Evolutionary conservation across 53 echinoderm and acorn worm species (phyloP).

Genomic region (Stichopus horrens): DNA sequence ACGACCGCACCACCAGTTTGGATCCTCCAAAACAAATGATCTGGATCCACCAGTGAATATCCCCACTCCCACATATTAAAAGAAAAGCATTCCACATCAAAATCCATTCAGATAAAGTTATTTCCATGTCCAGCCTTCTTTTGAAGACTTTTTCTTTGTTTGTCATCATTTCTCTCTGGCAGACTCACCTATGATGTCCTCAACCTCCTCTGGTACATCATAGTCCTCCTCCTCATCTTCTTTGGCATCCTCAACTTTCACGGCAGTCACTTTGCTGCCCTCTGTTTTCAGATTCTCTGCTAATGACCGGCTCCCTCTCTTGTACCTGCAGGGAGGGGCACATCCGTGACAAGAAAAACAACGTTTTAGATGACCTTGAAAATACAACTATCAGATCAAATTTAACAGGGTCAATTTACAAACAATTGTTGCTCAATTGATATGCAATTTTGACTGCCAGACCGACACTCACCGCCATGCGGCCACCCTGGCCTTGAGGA

Average conservation of each 20-base stretch:
- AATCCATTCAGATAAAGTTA: too few species aligned
- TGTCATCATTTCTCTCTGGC: background rate
- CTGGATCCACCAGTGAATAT: too few species aligned
- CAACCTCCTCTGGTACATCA: slow-evolving; percentile 95
- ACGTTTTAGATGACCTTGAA: background rate
- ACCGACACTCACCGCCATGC: slow-evolving; percentile 72
- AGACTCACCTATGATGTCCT: slow-evolving; percentile 79
- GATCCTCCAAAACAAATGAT: too few species aligned
- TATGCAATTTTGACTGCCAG: background rate
- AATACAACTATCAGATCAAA: too few species aligned
- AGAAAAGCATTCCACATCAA: too few species aligned
- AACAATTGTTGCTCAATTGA: background rate
- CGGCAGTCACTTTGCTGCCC: slow-evolving; percentile 8
- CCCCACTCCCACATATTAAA: too few species aligned
- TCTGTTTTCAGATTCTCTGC: slow-evolving; percentile 72
- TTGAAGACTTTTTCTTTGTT: background rate
- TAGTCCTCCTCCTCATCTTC: slow-evolving; percentile 88
- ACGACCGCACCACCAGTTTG: too few species aligned
- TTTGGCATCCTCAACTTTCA: slow-evolving; percentile 22
- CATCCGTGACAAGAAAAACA: too few species aligned
- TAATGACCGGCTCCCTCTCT: slow-evolving; percentile 90
- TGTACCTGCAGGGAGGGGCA: slow-evolving; percentile 54
- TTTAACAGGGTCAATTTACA: too few species aligned
- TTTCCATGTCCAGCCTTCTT: too few species aligned
- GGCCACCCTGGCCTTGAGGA: slow-evolving; percentile 73